These are phyloP conservation scores for Murina feae DNA, from an alignment of 2,113 vertebrate species.

Conservation along the genomic window DNA sequence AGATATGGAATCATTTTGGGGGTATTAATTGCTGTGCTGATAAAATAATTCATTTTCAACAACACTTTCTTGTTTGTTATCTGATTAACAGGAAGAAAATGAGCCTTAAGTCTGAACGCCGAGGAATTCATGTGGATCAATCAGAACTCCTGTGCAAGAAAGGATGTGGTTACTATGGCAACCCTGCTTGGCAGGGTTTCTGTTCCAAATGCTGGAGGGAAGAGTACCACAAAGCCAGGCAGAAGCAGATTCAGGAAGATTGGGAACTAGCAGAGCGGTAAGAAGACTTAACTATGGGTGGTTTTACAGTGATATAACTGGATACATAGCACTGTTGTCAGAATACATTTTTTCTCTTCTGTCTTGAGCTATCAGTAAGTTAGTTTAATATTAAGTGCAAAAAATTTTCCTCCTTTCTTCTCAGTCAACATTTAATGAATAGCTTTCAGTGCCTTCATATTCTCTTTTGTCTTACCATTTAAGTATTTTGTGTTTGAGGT, in stretches of 20 bases:
- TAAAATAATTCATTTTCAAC: conserved; percentile 26
- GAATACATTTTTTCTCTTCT: not conserved
- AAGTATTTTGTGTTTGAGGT: not conserved
- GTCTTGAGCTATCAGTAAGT: not conserved
- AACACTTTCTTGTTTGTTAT: conserved; percentile 23
- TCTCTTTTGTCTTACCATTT: not conserved
- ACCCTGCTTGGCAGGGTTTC: conserved; percentile 92
- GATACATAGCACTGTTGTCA: not conserved
- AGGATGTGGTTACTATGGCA: conserved; percentile 97
- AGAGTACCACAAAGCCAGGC: conserved; percentile 89
- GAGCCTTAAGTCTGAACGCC: conserved; percentile 89
- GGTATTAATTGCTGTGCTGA: not conserved
- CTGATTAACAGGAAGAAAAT: conserved; percentile 82
- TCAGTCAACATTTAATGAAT: not conserved
- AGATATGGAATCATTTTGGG: not conserved
- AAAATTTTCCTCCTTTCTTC: not conserved
- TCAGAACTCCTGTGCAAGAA: conserved; percentile 95
- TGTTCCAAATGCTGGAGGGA: conserved; percentile 98
- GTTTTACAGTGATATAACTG: not conserved
- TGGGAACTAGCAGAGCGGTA: conserved; percentile 95
- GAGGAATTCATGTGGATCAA: conserved; percentile 95
- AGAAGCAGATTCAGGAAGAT: conserved; percentile 97
- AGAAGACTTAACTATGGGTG: conserved; percentile 7
- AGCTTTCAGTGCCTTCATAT: conserved; percentile 10
- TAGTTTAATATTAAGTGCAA: not conserved